Evolutionary conservation across 2,888 invertebrate species (phyloP).

Genomic region (Xanthia togata): DNA sequence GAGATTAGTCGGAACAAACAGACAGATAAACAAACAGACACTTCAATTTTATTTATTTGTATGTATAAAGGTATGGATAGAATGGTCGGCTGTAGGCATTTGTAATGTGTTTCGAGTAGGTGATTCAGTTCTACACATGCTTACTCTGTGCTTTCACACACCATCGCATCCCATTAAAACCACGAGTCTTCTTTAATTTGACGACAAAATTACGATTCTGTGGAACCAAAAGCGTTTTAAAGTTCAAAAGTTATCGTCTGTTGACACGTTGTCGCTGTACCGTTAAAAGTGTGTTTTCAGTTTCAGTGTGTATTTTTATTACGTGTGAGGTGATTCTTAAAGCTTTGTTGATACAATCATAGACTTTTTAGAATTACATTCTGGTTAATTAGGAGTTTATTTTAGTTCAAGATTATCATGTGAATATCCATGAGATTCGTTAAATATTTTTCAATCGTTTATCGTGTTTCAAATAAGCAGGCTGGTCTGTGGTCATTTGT

Average conservation of each 20-base stretch:
- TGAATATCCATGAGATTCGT: background rate
- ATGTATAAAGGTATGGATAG: too few relatives aligned
- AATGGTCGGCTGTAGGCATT: background rate
- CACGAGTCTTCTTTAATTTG: slow-evolving; percentile 60
- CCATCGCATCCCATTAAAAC: slow-evolving; percentile 53
- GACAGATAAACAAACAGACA: too few relatives aligned
- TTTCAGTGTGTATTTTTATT: slow-evolving; percentile 29
- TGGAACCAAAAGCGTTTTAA: slow-evolving; percentile 45
- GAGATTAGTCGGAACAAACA: too few relatives aligned
- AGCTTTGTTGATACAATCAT: slow-evolving; percentile 13
- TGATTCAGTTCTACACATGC: background rate
- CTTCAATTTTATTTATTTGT: too few relatives aligned
- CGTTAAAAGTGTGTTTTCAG: slow-evolving; percentile 25
- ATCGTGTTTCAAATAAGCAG: background rate
- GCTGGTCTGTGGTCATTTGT: background rate
- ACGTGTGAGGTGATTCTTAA: slow-evolving; percentile 12
- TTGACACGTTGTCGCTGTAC: slow-evolving; percentile 42
- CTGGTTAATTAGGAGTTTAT: background rate
- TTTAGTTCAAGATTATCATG: background rate
- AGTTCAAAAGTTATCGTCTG: slow-evolving; percentile 50
- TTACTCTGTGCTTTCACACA: slow-evolving; percentile 25
- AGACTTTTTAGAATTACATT: background rate
- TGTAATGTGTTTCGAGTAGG: background rate
- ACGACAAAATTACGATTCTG: slow-evolving; percentile 61
- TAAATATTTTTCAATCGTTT: background rate